These are phyloP conservation scores for Crambe crambe DNA, from an alignment of 37 sponge, comb jelly and placozoan genomes.

Conservation along the genomic window DNA sequence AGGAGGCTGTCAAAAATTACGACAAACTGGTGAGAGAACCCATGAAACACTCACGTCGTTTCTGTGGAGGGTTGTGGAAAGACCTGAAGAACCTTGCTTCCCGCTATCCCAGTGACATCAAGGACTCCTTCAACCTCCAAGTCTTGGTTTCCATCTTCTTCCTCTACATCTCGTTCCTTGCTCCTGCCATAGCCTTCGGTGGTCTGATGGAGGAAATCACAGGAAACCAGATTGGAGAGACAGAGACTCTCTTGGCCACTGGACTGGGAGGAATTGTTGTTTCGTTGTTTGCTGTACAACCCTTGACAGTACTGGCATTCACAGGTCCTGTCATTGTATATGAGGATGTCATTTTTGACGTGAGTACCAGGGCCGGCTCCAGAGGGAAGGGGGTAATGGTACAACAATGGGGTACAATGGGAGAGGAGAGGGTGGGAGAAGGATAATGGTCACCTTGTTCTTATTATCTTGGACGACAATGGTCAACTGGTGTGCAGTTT, in stretches of 20 bases:
- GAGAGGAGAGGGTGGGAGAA: no score
- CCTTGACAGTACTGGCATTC: conserved; percentile 72
- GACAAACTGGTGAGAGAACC: conserved; percentile 13
- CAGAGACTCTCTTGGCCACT: conserved; percentile 74
- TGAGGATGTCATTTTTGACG: conserved; percentile 68
- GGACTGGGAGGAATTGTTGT: conserved; percentile 58
- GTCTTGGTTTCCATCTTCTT: conserved; percentile 58
- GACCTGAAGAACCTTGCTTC: conserved; percentile 35
- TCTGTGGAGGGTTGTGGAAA: conserved; percentile 38
- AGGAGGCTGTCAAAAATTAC: background rate
- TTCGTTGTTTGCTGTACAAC: conserved; percentile 67
- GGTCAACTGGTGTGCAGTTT: no score
- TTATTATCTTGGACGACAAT: no score
- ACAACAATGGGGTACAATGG: no score
- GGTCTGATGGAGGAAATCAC: conserved; percentile 81
- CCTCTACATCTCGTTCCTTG: conserved; percentile 72
- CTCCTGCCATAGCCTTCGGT: conserved; percentile 87
- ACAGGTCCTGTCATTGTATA: conserved; percentile 86
- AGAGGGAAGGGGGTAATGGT: no score
- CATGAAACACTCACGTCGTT: conserved; percentile 20
- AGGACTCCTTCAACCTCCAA: conserved; percentile 62
- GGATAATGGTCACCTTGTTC: no score
- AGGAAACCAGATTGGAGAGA: conserved; percentile 58
- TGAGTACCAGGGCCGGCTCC: conserved; percentile 21
- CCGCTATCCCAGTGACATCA: conserved; percentile 71